Conservation (phyloP, 2,888 invertebrate genomes). For the Seira sanloemensis region DNA sequence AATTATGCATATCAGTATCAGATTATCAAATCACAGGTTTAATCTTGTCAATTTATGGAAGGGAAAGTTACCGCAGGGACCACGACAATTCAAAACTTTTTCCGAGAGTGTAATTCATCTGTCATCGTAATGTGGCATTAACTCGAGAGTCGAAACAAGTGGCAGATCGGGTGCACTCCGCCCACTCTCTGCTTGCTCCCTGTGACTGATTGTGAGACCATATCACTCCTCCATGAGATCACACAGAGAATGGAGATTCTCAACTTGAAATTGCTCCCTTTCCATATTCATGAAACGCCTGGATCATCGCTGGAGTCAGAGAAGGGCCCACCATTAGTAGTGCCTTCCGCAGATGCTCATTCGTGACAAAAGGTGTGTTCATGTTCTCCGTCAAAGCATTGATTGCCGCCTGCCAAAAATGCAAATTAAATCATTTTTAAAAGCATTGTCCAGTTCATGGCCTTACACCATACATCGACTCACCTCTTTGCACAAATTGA, state of each 20-base stretch:
- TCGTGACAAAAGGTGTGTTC: constrained; percentile 62
- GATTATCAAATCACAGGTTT: constrained; percentile 50
- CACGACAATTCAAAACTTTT: not conserved
- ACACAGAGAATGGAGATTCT: not conserved
- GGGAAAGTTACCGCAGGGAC: constrained; percentile 8
- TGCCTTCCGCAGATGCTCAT: constrained; percentile 66
- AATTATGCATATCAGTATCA: constrained; percentile 64
- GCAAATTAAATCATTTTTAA: not conserved
- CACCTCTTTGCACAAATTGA: constrained; percentile 80
- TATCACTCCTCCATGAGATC: not conserved
- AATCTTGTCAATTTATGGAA: constrained; percentile 38
- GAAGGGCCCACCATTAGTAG: constrained; percentile 53
- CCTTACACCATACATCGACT: constrained; percentile 32
- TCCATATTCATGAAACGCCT: constrained; percentile 57
- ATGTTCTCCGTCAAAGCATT: constrained; percentile 78
- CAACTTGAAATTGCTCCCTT: constrained; percentile 19
- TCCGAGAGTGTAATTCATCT: not conserved
- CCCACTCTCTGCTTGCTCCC: no score
- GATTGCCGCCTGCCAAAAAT: constrained; percentile 78
- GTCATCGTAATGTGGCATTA: no score
- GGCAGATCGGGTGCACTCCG: not conserved
- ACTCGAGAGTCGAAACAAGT: not conserved
- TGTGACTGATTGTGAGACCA: no score
- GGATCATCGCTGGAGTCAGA: constrained; percentile 43
- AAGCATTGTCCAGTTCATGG: not conserved